Evolutionary conservation across 1,140 invertebrate species (phyloP).

Genomic region (Neodiprion lecontei): DNA sequence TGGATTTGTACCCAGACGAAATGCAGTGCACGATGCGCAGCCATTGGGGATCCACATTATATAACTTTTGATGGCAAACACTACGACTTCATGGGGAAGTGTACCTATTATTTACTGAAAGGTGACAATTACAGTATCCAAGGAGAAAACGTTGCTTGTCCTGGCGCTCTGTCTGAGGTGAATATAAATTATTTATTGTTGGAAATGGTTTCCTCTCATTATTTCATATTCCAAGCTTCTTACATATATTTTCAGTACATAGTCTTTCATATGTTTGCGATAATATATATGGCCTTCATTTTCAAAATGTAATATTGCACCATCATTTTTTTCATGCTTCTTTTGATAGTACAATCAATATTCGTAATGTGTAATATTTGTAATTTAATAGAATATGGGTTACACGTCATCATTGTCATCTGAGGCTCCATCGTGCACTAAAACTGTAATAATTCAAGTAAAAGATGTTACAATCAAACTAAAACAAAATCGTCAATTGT

Average conservation of each 20-base stretch:
- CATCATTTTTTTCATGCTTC: neutral
- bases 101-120: conserved; percentile 82
- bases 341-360: neutral
- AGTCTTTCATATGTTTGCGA: conserved; percentile 9
- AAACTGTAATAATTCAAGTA: conserved; percentile 72
- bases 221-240: too few relatives aligned
- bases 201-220: too few relatives aligned
- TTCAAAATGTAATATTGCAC: too few relatives aligned
- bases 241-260: neutral
- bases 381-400: conserved; percentile 67
- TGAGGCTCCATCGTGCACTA: conserved; percentile 81
- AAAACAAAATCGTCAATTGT: conserved; percentile 74
- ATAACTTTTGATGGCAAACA: conserved; percentile 85
- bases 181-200: conserved; percentile 12
- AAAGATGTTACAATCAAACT: conserved; percentile 66
- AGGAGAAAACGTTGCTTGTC: conserved; percentile 83
- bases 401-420: conserved; percentile 60
- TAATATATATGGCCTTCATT: conserved; percentile 19
- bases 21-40: conserved; percentile 79
- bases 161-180: conserved; percentile 77
- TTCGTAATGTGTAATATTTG: neutral
- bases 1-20: conserved; percentile 81
- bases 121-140: conserved; percentile 74
- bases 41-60: conserved; percentile 90
- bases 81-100: conserved; percentile 90